Evolutionary conservation across 1,140 invertebrate genomes (phyloP), one percentile per base, ranked within the genome.

Genomic region (Neodiprion virginianus): DNA sequence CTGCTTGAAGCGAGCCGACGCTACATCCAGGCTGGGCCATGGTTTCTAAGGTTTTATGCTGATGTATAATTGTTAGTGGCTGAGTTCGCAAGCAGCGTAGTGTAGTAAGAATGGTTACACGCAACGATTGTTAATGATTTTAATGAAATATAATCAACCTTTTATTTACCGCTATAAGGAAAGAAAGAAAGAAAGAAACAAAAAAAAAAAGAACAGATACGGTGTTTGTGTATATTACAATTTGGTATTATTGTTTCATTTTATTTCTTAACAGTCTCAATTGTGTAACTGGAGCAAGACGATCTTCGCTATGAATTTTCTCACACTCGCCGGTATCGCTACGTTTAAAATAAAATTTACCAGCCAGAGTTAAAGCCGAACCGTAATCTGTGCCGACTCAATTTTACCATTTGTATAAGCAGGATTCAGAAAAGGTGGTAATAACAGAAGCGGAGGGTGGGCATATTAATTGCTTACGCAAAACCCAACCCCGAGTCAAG

Each of bases 31-130:
- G 84, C 82, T 83, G 84, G 81, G 80, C 84, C 81, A 83, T 84
- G 80, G 81, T 83, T 86, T 87, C 81, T 86, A 83, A 86, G 81
- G 82, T 85, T 87, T 87, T 79, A 82, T 81, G 86, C 85, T 86
- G 84, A 84, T 86, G 85, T 84, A 85, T 82, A 81, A 87, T 81
- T 79, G 83, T 81, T 83, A 84, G 86, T 86, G 83, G 81, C 79
- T 85, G 82, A 87, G 83, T 83, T 83, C 78, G 71, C 76, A 82
- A 86, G 85, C 85, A 85, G 74, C 82, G 81, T 84, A 83, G 83
- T 81, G 75, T 61, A 68, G 47, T 40, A 74, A 66, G 49, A 73
- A 73, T 76, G 23, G 69, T 71, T 73, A 53, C 40, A 49, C 53
- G 50, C 4, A 69, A 23, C 11, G 67, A 69, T 69, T 69, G 21